Conservation (phyloP, 2,888 invertebrate species). For the Herminia tarsipennalis region DNA sequence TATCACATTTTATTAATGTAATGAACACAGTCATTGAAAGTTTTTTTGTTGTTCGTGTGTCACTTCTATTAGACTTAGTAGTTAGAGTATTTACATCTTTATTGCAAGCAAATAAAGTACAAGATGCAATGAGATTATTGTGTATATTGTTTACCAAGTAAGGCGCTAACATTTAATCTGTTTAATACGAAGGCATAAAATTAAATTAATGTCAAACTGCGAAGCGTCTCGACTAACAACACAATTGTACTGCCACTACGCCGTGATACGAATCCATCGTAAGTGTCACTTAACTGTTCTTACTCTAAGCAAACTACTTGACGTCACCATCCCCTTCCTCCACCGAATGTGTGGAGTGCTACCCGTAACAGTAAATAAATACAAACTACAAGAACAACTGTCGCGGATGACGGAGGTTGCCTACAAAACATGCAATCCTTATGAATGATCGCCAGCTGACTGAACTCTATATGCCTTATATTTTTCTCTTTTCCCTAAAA, state of each 20-base stretch:
- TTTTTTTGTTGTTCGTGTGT: too few relatives aligned
- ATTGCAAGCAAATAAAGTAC: too few relatives aligned
- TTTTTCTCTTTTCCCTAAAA: conserved; percentile 63
- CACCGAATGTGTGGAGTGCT: conserved; percentile 51
- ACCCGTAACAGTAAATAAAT: conserved; percentile 67
- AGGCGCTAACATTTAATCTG: conserved; percentile 24
- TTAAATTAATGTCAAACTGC: conserved; percentile 34
- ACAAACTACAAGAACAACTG: conserved; percentile 67
- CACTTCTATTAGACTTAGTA: too few relatives aligned
- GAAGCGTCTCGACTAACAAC: conserved; percentile 24
- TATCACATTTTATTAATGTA: too few relatives aligned
- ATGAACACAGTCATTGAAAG: too few relatives aligned
- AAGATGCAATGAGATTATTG: conserved; percentile 1
- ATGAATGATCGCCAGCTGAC: conserved; percentile 74
- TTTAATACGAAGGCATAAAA: conserved; percentile 22
- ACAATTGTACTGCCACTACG: conserved; percentile 18
- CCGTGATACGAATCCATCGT: conserved; percentile 33
- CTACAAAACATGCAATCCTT: conserved; percentile 75
- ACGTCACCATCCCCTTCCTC: conserved; percentile 45
- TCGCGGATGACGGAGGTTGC: conserved; percentile 63
- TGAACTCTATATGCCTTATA: conserved; percentile 68
- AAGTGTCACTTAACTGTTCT: conserved; percentile 40
- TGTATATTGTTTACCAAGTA: conserved; percentile 12
- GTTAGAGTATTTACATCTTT: too few relatives aligned
- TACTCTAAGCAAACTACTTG: conserved; percentile 42